Conservation (phyloP, 2,797 vertebrate genomes). For the Pteropus rufus region DNA sequence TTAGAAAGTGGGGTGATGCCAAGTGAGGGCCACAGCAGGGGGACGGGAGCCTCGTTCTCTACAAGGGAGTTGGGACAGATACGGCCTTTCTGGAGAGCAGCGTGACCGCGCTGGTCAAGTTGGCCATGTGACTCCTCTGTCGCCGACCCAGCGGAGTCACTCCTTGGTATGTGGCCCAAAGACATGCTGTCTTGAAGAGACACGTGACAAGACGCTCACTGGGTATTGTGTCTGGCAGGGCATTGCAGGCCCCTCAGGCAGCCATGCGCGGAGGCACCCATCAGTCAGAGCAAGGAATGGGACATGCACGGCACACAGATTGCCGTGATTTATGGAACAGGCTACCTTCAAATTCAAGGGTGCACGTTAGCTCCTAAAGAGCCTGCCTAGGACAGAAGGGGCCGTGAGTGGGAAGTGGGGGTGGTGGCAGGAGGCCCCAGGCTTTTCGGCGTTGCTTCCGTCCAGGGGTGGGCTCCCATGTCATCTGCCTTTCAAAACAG, state of each 20-base stretch:
- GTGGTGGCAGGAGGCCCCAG: accelerated
- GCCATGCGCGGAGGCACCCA: neutral
- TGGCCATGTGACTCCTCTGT: neutral
- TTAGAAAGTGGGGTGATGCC: neutral
- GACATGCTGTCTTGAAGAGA: neutral
- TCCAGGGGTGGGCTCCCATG: neutral
- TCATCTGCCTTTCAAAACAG: neutral
- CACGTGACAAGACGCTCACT: neutral
- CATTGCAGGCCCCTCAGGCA: neutral
- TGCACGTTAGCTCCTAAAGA: accelerated
- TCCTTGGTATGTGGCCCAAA: accelerated
- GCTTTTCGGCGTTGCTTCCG: accelerated
- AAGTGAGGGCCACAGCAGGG: neutral
- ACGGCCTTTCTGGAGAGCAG: neutral
- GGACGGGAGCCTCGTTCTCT: neutral
- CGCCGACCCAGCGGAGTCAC: neutral
- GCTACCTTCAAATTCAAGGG: neutral
- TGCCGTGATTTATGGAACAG: too few relatives aligned
- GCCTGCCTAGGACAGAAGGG: neutral
- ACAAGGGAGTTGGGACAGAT: neutral
- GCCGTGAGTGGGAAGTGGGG: neutral
- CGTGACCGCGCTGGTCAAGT: accelerated
- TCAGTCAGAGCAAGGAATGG: neutral
- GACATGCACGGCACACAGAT: accelerated
- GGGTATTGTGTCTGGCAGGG: neutral